These are phyloP conservation scores for Esox masquinongy DNA, from an alignment of 2,797 vertebrate genomes.

Conservation along the genomic window DNA sequence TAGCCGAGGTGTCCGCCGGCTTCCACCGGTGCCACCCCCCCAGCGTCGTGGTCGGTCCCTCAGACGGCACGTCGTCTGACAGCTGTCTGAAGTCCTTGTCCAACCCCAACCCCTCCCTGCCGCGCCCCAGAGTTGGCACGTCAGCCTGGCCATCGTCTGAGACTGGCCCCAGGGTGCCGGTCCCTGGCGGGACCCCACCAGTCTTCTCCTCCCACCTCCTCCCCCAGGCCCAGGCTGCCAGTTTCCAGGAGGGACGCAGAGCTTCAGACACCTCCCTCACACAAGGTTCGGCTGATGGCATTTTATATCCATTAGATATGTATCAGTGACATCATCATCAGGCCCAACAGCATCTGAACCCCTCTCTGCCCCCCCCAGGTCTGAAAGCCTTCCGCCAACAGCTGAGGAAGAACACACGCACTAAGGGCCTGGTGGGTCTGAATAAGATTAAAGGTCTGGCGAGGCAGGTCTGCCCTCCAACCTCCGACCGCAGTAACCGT, in stretches of 20 bases:
- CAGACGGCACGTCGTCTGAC: conserved; percentile 90
- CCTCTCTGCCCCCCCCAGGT: conserved; percentile 68
- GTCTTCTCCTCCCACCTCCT: conserved; percentile 84
- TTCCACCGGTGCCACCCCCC: conserved; percentile 86
- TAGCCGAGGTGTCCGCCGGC: conserved; percentile 88
- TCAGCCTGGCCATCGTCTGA: conserved; percentile 71
- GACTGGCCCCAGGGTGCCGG: conserved; percentile 66
- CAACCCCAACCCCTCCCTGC: conserved; percentile 66
- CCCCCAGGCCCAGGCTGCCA: conserved; percentile 80
- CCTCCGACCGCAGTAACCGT: conserved; percentile 81
- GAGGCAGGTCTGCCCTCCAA: conserved; percentile 83
- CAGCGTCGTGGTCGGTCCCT: conserved; percentile 85
- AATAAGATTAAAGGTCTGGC: conserved; percentile 96
- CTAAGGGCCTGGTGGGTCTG: conserved; percentile 91
- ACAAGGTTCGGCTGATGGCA: conserved; percentile 78
- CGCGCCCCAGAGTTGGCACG: conserved; percentile 66
- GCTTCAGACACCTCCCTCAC: conserved; percentile 96
- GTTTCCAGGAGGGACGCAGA: conserved; percentile 93
- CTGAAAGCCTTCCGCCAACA: conserved; percentile 96
- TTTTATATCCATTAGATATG: not conserved
- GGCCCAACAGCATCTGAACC: not conserved
- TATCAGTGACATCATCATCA: not conserved
- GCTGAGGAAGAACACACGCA: conserved; percentile 88
- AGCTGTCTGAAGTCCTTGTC: conserved; percentile 90
- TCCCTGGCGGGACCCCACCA: conserved; percentile 73